phyloP scores from a whole-genome alignment of 2,113 vertebrate species.

The Orthochromis indermauri region DNA sequence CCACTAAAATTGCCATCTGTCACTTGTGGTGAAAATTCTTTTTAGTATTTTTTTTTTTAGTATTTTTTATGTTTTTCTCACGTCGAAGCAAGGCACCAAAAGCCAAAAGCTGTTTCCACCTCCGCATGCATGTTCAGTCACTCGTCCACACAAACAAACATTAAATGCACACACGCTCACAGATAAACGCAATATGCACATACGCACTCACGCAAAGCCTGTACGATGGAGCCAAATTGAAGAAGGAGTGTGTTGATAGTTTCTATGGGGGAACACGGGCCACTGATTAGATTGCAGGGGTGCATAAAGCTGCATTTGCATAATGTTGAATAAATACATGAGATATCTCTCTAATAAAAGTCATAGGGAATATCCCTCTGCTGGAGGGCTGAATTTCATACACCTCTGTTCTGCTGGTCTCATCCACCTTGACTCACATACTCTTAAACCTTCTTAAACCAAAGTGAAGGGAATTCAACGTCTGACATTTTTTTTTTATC shows the following conservation, averaged over 20 bases:
- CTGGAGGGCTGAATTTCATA: slow-evolving; percentile 5
- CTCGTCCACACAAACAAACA: slow-evolving; percentile 13
- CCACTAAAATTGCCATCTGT: slow-evolving; percentile 98
- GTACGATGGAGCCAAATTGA: slow-evolving; percentile 73
- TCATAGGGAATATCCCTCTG: slow-evolving; percentile 13
- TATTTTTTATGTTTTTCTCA: slow-evolving; percentile 42
- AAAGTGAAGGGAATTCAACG: slow-evolving; percentile 46
- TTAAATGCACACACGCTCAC: neutral
- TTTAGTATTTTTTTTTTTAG: slow-evolving; percentile 35
- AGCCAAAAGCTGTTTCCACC: slow-evolving; percentile 84
- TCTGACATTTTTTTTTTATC: slow-evolving; percentile 14
- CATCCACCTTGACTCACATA: neutral
- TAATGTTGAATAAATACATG: slow-evolving; percentile 52
- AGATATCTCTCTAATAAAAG: slow-evolving; percentile 30
- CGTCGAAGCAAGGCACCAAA: slow-evolving; percentile 93
- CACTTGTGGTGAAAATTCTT: slow-evolving; percentile 85
- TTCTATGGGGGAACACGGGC: slow-evolving; percentile 44
- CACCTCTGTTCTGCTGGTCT: neutral
- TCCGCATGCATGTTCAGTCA: slow-evolving; percentile 20
- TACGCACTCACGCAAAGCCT: slow-evolving; percentile 56
- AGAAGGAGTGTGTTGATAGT: slow-evolving; percentile 64
- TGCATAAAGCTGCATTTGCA: slow-evolving; percentile 66
- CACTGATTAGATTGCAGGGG: slow-evolving; percentile 64
- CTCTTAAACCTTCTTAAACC: neutral
- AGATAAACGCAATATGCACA: neutral